These are phyloP conservation scores for Paralvinella palmiformis DNA, from an alignment of 1,140 invertebrate genomes.

Conservation along the genomic window DNA sequence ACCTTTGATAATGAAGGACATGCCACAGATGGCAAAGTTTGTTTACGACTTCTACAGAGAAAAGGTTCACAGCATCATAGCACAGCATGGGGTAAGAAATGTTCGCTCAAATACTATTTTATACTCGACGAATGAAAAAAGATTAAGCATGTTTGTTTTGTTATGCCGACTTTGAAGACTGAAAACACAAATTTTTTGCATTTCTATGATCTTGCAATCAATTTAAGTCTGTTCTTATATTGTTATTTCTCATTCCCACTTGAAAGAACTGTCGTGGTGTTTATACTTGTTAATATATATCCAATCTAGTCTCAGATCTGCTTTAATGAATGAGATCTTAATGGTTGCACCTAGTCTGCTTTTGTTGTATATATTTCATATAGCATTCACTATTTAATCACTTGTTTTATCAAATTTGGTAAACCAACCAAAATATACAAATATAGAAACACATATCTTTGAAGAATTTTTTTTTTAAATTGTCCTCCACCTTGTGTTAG, in stretches of 20 bases:
- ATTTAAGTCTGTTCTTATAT: neutral
- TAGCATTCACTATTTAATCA: too few species aligned
- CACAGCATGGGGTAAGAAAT: conserved; percentile 20
- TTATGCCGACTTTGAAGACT: neutral
- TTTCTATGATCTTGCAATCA: neutral
- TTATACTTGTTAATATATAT: neutral
- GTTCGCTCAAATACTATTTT: neutral
- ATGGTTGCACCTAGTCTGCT: too few species aligned
- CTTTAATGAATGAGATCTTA: too few species aligned
- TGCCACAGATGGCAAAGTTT: conserved; percentile 88
- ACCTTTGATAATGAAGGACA: conserved; percentile 65
- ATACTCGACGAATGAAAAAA: neutral
- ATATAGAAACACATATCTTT: too few species aligned
- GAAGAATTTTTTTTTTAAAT: too few species aligned
- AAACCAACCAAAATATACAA: too few species aligned
- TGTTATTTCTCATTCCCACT: neutral
- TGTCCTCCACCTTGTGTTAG: too few species aligned
- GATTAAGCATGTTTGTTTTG: too few species aligned
- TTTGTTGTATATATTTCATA: too few species aligned
- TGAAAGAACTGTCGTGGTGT: neutral
- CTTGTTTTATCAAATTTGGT: too few species aligned
- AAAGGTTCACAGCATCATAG: conserved; percentile 57
- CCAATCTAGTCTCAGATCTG: too few species aligned
- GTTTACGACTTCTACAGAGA: conserved; percentile 84
- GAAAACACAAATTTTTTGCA: neutral